A percentile compares a stretch with the other conserved stretches of the same genome.
Evolutionary conservation across 2,888 invertebrate species (phyloP).

Genomic region (Drosophila atripex): DNA sequence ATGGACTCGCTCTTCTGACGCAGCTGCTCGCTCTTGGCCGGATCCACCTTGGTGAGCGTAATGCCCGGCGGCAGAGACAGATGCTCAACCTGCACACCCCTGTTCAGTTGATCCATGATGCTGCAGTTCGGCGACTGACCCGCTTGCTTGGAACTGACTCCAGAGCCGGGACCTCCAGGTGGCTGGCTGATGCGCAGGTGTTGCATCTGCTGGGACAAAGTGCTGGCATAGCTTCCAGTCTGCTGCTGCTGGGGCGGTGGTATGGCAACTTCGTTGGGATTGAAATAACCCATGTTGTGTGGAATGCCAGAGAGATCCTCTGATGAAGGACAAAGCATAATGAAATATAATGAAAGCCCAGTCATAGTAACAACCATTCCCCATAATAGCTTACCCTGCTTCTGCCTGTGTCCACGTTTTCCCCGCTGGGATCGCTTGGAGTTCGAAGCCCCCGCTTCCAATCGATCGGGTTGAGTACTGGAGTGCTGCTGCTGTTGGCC

Average conservation of each 20-base stretch:
- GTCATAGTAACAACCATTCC: too few species aligned
- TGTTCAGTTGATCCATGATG: slow-evolving; percentile 84
- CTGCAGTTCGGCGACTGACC: slow-evolving; percentile 76
- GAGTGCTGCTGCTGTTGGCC: slow-evolving; percentile 26
- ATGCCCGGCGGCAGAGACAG: slow-evolving; percentile 91
- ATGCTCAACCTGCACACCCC: slow-evolving; percentile 86
- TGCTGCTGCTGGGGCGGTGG: slow-evolving; percentile 74
- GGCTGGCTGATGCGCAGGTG: slow-evolving; percentile 65
- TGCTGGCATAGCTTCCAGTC: slow-evolving; percentile 67
- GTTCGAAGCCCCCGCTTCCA: neutral
- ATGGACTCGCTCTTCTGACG: slow-evolving; percentile 83
- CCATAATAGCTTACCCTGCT: slow-evolving; percentile 55
- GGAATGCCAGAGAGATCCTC: slow-evolving; percentile 79
- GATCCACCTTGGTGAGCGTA: slow-evolving; percentile 90
- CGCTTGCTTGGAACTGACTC: slow-evolving; percentile 26
- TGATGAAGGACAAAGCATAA: slow-evolving; percentile 19
- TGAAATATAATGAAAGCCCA: too few species aligned
- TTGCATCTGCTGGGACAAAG: slow-evolving; percentile 78
- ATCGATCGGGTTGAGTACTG: slow-evolving; percentile 25
- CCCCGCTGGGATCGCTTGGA: slow-evolving; percentile 65
- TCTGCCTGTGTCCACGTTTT: slow-evolving; percentile 67
- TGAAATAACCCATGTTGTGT: slow-evolving; percentile 81
- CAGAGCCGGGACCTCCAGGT: slow-evolving; percentile 9
- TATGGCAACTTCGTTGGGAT: slow-evolving; percentile 78
- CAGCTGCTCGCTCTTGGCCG: slow-evolving; percentile 82